Evolutionary conservation across 2,113 vertebrate genomes (phyloP).

Genomic region (Theristicus caerulescens): DNA sequence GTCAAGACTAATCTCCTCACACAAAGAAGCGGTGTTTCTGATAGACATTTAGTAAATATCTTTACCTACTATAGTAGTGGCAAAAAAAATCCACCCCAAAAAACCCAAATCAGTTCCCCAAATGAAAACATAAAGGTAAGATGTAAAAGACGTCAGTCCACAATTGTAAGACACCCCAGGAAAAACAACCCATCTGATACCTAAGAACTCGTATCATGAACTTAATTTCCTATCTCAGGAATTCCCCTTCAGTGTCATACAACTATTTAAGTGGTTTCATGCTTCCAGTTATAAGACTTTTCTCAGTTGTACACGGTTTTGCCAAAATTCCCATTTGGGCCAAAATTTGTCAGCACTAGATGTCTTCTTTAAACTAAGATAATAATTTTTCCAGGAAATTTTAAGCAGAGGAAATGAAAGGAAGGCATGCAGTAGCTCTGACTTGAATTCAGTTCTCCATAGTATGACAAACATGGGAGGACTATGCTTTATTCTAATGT

Average conservation of each 20-base stretch:
- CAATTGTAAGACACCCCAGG: not conserved
- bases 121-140: not conserved
- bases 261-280: not conserved
- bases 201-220: not conserved
- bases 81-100: accelerated
- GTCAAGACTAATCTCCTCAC: not conserved
- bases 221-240: not conserved
- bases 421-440: not conserved
- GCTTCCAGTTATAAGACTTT: not conserved
- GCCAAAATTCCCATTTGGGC: not conserved
- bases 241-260: not conserved
- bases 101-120: not conserved
- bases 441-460: not conserved
- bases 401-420: not conserved
- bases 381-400: not conserved
- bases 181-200: not conserved
- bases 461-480: not conserved
- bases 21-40: not conserved
- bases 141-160: not conserved
- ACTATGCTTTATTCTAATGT: not conserved
- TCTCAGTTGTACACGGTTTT: not conserved
- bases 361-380: not conserved
- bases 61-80: not conserved
- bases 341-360: not conserved
- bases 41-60: not conserved